Conservation (phyloP, 2,888 invertebrate species). For the Eretmocerus hayati region DNA sequence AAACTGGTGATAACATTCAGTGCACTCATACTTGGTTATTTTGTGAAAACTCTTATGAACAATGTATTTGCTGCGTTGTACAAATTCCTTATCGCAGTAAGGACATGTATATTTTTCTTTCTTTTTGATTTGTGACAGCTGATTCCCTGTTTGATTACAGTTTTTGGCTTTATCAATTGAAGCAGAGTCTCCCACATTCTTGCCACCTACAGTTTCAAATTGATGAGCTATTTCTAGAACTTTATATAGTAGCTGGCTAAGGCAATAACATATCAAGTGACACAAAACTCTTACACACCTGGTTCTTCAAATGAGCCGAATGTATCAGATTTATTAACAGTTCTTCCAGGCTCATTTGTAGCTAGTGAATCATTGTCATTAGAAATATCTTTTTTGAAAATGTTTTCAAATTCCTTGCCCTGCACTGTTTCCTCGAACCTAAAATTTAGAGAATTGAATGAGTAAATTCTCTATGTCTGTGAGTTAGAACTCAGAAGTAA, state of each 20-base stretch:
- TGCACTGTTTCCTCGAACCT: conserved; percentile 49
- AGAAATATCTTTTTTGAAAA: conserved; percentile 66
- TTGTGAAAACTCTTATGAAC: conserved; percentile 53
- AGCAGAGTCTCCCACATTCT: conserved; percentile 57
- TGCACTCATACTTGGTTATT: conserved; percentile 56
- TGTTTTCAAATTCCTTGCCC: conserved; percentile 68
- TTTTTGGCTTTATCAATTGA: conserved; percentile 54
- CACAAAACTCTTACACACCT: no score
- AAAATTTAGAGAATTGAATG: background rate
- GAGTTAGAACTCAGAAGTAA: no score
- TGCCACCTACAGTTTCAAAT: conserved; percentile 56
- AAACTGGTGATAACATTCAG: conserved; percentile 49
- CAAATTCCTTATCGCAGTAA: conserved; percentile 50
- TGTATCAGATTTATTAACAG: no score
- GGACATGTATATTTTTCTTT: conserved; percentile 50
- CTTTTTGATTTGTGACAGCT: conserved; percentile 27
- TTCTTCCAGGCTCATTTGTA: no score
- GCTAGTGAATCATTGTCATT: conserved; percentile 57
- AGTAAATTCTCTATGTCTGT: background rate
- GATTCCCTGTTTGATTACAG: conserved; percentile 51
- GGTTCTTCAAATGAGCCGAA: no score
- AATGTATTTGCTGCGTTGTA: conserved; percentile 49
- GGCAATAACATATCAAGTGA: no score
- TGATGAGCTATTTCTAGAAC: conserved; percentile 58
- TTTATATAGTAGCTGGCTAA: no score